Evolutionary conservation across 2,113 vertebrate genomes (phyloP).

Genomic region (Melanotaenia duboulayi): DNA sequence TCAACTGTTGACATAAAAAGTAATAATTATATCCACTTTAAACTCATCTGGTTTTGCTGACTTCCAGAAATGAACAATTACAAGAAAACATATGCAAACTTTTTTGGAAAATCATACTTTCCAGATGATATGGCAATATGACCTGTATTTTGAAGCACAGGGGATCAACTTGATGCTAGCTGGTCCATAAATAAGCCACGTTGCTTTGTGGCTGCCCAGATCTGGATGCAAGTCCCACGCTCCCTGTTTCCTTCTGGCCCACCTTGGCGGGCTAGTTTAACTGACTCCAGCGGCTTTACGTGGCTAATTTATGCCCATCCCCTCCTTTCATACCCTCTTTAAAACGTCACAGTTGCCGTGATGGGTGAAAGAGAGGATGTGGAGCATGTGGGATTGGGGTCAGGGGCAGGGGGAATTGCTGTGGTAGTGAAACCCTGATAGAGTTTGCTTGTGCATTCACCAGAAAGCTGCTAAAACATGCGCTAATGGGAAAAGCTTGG

Average conservation of each 20-base stretch:
- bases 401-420: slow-evolving; percentile 7
- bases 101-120: slow-evolving; percentile 32
- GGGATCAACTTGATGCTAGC: slow-evolving; percentile 48
- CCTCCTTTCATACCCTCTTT: slow-evolving; percentile 61
- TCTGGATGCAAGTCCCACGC: slow-evolving; percentile 55
- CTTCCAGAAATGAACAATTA: slow-evolving; percentile 25
- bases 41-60: not conserved
- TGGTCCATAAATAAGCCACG: slow-evolving; percentile 66
- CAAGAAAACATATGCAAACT: slow-evolving; percentile 34
- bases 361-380: slow-evolving; percentile 30
- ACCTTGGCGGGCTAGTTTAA: slow-evolving; percentile 40
- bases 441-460: slow-evolving; percentile 35
- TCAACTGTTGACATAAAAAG: not conserved
- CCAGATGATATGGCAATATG: slow-evolving; percentile 58
- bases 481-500: slow-evolving; percentile 65
- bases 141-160: slow-evolving; percentile 44
- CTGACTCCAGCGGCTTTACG: slow-evolving; percentile 53
- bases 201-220: slow-evolving; percentile 43
- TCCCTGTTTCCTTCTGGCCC: slow-evolving; percentile 58
- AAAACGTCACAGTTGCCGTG: slow-evolving; percentile 56
- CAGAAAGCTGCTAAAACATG: slow-evolving; percentile 64
- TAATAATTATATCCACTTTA: not conserved
- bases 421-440: slow-evolving; percentile 37
- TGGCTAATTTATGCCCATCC: slow-evolving; percentile 67
- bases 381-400: slow-evolving; percentile 8